Evolutionary conservation across 2,888 invertebrate genomes (phyloP), one percentile per base, ranked within the genome.

Genomic region (Dynastes maya): DNA sequence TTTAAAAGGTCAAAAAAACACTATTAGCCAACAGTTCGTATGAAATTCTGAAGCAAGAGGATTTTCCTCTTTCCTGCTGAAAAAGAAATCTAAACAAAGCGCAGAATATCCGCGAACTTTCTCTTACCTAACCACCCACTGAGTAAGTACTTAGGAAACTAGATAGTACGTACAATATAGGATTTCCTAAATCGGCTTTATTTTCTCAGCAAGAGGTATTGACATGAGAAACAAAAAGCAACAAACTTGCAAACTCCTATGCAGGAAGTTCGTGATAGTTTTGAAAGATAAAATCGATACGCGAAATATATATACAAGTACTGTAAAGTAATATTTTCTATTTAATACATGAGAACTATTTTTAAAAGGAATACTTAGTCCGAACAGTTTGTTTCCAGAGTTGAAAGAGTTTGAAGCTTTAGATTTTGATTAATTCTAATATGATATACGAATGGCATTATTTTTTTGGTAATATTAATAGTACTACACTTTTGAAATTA

Each of bases 181-280:
- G 65, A 67, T 67, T 67, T 67, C 11, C 22, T 67, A 67, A 67
- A 67, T 67, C 65, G 65, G 65, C 65, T 67, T 67, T 67, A 67
- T 67, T 67, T 40, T 16, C 65, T 45, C 22, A 22, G 65, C 45
- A 58, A 11, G n/a, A 22, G 22, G 65, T 67, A 67, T 40, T 22
- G 65, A 40, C 40, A 67, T 40, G 16, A 67, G 65, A 22, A 67
- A 67, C 40, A 67, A 67, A 67, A 67, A 67, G 65, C 40, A 45
- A 45, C n/a, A 67, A 67, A 45, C 65, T 67, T 9, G 22, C 40
- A 40, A 67, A 4, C 22, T 67, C 65, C 45, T 45, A 40, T 40
- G 9, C 16, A 8, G 16, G 8, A 67, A 67, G 45, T 64, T 64
- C 16, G 45, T 11, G 40, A 16, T 22, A 22, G n/a, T 16, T 3